phyloP scores from a whole-genome alignment of 2,113 vertebrate genomes.

The Ageneiosus marmoratus region DNA sequence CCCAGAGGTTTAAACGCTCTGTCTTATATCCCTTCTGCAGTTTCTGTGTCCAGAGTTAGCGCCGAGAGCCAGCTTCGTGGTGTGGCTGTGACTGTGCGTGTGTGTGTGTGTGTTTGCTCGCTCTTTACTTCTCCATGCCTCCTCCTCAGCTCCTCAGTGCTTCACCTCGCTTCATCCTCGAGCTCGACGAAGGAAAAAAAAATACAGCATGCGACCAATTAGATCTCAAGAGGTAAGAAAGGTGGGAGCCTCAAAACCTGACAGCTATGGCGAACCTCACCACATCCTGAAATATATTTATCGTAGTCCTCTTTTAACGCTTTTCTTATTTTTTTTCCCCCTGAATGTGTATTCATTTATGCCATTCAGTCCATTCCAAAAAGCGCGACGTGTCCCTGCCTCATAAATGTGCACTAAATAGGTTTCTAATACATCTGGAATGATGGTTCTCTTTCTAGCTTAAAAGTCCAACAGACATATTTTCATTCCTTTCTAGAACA shows the following conservation, averaged over 20 bases:
- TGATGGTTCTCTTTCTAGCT: not conserved
- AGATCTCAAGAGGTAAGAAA: slow-evolving; percentile 14
- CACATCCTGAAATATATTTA: not conserved
- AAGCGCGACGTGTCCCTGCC: not conserved
- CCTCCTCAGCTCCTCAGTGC: slow-evolving; percentile 31
- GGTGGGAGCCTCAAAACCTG: not conserved
- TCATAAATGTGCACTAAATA: not conserved
- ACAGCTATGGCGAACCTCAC: not conserved
- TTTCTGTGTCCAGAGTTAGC: not conserved
- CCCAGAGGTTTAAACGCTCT: not conserved
- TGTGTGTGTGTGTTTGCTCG: slow-evolving; percentile 33
- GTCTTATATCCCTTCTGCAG: not conserved
- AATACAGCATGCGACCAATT: slow-evolving; percentile 32
- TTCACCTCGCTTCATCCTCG: slow-evolving; percentile 41
- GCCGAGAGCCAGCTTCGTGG: slow-evolving; percentile 17
- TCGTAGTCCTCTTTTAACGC: not conserved
- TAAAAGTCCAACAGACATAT: not conserved
- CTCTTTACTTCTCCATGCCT: slow-evolving; percentile 35
- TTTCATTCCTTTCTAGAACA: not conserved
- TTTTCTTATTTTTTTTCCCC: not conserved
- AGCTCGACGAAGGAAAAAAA: slow-evolving; percentile 1
- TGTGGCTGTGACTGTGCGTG: not conserved
- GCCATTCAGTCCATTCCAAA: not conserved
- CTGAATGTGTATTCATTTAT: not conserved
- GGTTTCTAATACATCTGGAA: not conserved